Evolutionary conservation across 2,113 vertebrate genomes (phyloP).

Genomic region (Vulpes vulpes): DNA sequence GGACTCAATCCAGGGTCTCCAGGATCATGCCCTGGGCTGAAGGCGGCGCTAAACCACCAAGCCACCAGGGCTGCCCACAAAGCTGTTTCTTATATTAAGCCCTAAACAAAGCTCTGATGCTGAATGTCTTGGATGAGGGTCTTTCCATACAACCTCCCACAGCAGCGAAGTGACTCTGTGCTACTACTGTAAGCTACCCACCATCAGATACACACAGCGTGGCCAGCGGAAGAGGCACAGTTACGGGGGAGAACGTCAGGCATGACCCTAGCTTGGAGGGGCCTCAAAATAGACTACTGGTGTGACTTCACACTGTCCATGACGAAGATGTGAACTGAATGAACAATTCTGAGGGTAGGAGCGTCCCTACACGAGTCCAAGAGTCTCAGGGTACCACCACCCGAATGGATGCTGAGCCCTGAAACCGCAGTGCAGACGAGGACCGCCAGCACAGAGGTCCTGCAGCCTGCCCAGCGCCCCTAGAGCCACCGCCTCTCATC

Average conservation of each 20-base stretch:
- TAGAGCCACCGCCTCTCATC: neutral
- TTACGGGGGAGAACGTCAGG: neutral
- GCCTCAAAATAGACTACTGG: neutral
- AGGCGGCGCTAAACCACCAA: no score
- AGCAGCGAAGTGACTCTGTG: neutral
- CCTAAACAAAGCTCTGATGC: neutral
- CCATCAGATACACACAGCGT: neutral
- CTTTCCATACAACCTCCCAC: neutral
- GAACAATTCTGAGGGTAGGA: neutral
- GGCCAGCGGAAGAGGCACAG: neutral
- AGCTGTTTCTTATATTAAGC: neutral
- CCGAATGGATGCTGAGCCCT: no score
- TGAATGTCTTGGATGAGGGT: fast-evolving
- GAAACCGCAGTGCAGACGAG: no score
- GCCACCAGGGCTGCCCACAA: no score
- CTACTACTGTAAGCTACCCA: neutral
- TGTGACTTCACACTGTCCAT: neutral
- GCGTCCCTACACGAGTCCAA: neutral
- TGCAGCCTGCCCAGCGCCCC: neutral
- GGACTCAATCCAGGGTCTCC: no score
- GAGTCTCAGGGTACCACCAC: no score
- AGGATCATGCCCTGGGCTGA: no score
- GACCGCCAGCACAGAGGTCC: neutral
- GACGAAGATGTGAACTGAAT: neutral
- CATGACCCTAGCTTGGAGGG: neutral